Conservation (phyloP, 2,888 invertebrate genomes). For the Pyrocoelia pectoralis region DNA sequence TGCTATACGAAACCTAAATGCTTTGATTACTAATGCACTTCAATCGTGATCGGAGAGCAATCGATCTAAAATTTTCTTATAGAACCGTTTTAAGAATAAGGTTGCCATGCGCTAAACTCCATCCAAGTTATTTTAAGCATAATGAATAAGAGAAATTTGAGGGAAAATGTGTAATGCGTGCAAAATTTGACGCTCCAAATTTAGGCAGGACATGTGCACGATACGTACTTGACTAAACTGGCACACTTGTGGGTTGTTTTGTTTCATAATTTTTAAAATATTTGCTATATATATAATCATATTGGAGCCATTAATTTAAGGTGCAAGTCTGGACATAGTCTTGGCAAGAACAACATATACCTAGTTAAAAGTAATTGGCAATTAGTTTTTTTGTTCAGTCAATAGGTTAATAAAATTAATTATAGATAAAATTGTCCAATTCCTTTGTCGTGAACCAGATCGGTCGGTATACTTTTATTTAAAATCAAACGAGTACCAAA, state of each 20-base stretch:
- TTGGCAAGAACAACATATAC: background rate
- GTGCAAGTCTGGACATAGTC: background rate
- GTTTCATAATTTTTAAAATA: slow-evolving; percentile 8
- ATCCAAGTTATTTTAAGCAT: slow-evolving; percentile 5
- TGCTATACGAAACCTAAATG: background rate
- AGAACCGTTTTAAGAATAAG: background rate
- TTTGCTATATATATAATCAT: background rate
- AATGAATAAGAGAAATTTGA: background rate
- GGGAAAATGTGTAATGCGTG: slow-evolving; percentile 12
- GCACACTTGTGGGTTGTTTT: slow-evolving; percentile 20
- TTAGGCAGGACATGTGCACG: slow-evolving; percentile 58
- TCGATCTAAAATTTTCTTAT: too few relatives aligned
- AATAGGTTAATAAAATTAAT: too few relatives aligned
- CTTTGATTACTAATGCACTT: too few relatives aligned
- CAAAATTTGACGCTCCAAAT: slow-evolving; percentile 62
- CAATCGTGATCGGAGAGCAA: too few relatives aligned
- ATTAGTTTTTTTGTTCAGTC: background rate
- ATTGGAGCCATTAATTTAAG: background rate
- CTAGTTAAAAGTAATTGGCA: too few relatives aligned
- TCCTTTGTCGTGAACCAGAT: too few relatives aligned
- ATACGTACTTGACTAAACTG: slow-evolving; percentile 23
- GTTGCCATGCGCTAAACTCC: slow-evolving; percentile 7
- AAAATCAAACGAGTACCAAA: too few relatives aligned
- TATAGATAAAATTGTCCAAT: too few relatives aligned
- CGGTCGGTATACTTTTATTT: too few relatives aligned